Percentiles rank a stretch among this genome's conserved stretches.
Conservation (phyloP, 2,888 invertebrate genomes). For the Brachycybe producta region DNA sequence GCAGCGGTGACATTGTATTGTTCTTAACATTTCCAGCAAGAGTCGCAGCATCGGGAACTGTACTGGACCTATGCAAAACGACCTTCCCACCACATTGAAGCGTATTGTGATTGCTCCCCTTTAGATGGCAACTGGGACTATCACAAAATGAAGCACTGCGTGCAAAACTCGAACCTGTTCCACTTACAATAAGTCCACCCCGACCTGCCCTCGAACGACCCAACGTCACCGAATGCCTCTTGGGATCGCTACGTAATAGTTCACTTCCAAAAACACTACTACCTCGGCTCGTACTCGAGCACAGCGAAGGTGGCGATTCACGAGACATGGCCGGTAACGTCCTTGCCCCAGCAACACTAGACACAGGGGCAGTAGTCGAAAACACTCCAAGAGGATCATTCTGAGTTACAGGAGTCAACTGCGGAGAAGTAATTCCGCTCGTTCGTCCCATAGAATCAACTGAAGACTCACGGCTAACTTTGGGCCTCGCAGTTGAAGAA, state of each 20-base stretch:
- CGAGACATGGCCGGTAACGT: not conserved
- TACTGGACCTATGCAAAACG: not conserved
- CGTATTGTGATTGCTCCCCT: not conserved
- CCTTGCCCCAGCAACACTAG: constrained; percentile 18
- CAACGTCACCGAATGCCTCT: constrained; percentile 4
- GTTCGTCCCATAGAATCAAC: not conserved
- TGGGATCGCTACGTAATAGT: constrained; percentile 11
- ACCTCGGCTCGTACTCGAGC: not conserved
- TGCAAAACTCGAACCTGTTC: constrained; percentile 16
- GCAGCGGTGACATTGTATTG: not conserved
- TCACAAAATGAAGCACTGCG: constrained; percentile 25
- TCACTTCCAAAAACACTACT: not conserved
- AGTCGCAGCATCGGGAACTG: constrained; percentile 1
- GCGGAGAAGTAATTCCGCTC: constrained; percentile 32
- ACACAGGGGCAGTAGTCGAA: constrained; percentile 6
- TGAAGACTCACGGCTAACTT: constrained; percentile 21
- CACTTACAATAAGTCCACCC: constrained; percentile 5
- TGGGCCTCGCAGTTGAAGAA: no score
- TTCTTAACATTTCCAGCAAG: not conserved
- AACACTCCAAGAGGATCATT: constrained; percentile 86
- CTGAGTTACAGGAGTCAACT: constrained; percentile 69
- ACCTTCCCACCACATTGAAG: not conserved
- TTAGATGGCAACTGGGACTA: constrained; percentile 10
- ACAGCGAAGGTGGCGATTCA: constrained; percentile 1
- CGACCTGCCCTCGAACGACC: not conserved